phyloP scores from a whole-genome alignment of 2,888 invertebrate species.

The Lasioglossum lativentre region DNA sequence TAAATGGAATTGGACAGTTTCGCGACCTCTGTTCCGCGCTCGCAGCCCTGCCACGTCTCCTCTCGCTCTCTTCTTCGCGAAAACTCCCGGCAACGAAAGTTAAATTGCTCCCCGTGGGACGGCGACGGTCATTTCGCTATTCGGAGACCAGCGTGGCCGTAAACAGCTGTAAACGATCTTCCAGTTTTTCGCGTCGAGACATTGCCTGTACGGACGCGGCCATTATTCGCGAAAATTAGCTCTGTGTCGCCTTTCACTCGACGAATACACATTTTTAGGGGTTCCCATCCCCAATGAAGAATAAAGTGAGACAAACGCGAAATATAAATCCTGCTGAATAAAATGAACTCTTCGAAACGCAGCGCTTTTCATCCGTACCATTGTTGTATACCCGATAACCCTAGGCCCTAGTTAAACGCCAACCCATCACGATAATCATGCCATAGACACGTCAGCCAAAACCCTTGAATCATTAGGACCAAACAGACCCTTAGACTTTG shows the following conservation, averaged over 20 bases:
- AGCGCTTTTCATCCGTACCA: too few species aligned
- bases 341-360: not conserved
- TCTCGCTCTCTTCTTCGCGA: conserved; percentile 27
- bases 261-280: too few species aligned
- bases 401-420: too few species aligned
- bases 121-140: conserved; percentile 19
- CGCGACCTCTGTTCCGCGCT: conserved; percentile 48
- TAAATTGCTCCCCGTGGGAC: conserved; percentile 50
- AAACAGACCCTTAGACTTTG: too few species aligned
- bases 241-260: not conserved
- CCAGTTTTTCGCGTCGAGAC: conserved; percentile 15
- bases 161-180: conserved; percentile 45
- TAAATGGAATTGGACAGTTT: conserved; percentile 70
- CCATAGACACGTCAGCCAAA: too few species aligned
- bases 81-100: conserved; percentile 41
- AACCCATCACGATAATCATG: too few species aligned
- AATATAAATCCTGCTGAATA: not conserved
- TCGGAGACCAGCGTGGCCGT: not conserved
- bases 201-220: not conserved
- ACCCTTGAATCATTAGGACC: too few species aligned
- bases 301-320: too few species aligned
- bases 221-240: not conserved
- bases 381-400: too few species aligned
- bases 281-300: too few species aligned
- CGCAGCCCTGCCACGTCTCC: conserved; percentile 2